Conservation (phyloP, 2,888 invertebrate genomes). For the Diploptera punctata region DNA sequence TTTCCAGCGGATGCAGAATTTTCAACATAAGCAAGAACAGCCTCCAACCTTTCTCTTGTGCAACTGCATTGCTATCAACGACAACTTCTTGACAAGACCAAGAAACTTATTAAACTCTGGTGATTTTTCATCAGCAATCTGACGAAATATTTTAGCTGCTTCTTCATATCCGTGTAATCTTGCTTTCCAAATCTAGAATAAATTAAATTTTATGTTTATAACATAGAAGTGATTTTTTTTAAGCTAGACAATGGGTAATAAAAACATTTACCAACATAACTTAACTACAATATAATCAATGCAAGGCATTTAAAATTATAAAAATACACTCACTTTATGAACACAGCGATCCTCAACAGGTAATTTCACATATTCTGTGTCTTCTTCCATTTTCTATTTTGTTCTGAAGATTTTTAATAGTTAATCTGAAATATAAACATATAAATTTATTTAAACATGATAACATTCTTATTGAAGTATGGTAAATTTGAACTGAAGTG, state of each 20-base stretch:
- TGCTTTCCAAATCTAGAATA: constrained; percentile 92
- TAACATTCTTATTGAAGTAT: no score
- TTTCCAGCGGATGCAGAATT: constrained; percentile 88
- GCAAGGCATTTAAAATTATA: no score
- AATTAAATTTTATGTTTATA: no score
- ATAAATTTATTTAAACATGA: no score
- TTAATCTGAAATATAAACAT: no score
- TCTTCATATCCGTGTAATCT: constrained; percentile 94
- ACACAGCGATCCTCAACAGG: constrained; percentile 90
- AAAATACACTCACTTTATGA: constrained; percentile 80
- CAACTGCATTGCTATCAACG: constrained; percentile 90
- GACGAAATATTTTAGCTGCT: constrained; percentile 85
- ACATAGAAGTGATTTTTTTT: no score
- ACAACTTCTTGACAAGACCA: constrained; percentile 92
- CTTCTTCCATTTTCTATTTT: constrained; percentile 72
- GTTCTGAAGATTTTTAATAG: no score
- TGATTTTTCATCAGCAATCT: constrained; percentile 91
- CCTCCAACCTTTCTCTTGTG: constrained; percentile 97
- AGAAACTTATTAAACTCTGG: constrained; percentile 93
- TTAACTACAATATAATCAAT: no score
- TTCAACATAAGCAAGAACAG: constrained; percentile 88
- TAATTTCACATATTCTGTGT: constrained; percentile 85
- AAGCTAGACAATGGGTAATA: no score
- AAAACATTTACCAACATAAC: no score
- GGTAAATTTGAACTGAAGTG: no score